Conservation (phyloP, 1,140 invertebrate species). For the Chironomus striatipennis region DNA sequence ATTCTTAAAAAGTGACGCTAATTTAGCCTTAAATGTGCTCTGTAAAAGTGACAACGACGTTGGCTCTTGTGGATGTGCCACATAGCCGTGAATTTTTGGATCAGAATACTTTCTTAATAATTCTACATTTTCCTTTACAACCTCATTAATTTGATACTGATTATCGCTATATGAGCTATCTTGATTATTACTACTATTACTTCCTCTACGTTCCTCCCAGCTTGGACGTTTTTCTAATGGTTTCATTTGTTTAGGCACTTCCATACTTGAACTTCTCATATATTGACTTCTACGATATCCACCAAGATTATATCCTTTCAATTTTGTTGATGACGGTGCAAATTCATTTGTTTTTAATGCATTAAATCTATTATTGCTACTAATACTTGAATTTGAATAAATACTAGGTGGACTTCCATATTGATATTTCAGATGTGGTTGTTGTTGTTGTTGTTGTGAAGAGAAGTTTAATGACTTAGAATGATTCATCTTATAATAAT, state of each 20-base stretch:
- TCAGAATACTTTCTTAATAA: constrained; percentile 10
- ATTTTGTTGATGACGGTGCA: neutral
- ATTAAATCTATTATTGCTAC: neutral
- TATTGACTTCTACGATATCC: neutral
- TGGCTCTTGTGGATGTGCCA: neutral
- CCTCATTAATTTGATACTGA: neutral
- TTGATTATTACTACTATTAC: neutral
- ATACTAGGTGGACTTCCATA: neutral
- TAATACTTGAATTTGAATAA: neutral
- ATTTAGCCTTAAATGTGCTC: neutral
- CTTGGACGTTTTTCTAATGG: neutral
- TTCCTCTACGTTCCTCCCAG: neutral
- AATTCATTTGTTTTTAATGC: neutral
- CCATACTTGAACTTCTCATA: neutral
- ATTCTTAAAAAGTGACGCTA: constrained; percentile 16
- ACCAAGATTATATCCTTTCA: constrained; percentile 11
- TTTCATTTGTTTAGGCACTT: neutral
- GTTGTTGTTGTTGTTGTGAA: neutral
- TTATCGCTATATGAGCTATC: neutral
- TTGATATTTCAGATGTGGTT: too few relatives aligned
- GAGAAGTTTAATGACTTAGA: constrained; percentile 5
- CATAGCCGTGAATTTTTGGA: neutral
- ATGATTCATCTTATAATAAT: neutral
- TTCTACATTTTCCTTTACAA: neutral
- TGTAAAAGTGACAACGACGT: neutral